A percentile compares a stretch with the other conserved stretches of the same genome.
Conservation (phyloP, 1,140 invertebrate species). For the Eriosoma lanigerum region DNA sequence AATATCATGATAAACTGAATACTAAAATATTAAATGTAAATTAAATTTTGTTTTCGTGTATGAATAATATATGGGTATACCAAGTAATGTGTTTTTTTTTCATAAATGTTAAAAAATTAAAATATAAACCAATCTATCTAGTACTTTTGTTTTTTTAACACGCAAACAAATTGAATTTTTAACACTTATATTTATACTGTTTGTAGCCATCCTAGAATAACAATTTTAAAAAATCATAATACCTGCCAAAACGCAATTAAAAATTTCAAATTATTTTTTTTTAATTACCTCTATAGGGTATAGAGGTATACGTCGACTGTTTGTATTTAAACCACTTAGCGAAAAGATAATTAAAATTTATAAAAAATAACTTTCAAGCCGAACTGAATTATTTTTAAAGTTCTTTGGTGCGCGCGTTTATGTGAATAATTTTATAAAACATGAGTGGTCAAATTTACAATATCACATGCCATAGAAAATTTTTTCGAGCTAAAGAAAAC, state of each 20-base stretch:
- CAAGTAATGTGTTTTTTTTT: too few species aligned
- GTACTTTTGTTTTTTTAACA: too few species aligned
- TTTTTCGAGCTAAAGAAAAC: slow-evolving; percentile 3
- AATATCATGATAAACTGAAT: not conserved
- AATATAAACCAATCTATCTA: too few species aligned
- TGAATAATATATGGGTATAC: too few species aligned
- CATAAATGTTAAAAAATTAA: too few species aligned
- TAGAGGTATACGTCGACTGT: not conserved
- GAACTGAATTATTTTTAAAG: slow-evolving; percentile 25
- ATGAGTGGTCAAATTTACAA: slow-evolving; percentile 20
- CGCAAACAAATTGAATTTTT: too few species aligned
- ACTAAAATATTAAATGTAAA: not conserved
- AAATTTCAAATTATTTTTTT: slow-evolving; percentile 11
- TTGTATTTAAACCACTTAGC: slow-evolving; percentile 10
- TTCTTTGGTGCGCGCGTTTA: slow-evolving; percentile 6
- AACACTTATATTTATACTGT: too few species aligned
- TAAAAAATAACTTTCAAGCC: slow-evolving; percentile 26
- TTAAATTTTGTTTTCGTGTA: not conserved
- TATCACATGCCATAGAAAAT: slow-evolving; percentile 5
- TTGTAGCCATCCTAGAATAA: not conserved
- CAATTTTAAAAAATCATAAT: not conserved
- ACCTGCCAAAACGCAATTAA: not conserved
- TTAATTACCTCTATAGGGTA: not conserved
- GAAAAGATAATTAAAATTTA: slow-evolving; percentile 8
- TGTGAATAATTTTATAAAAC: slow-evolving; percentile 14